Evolutionary conservation across 2,113 vertebrate species (phyloP), one percentile per base, ranked within the genome.

Genomic region (Gorsachius goisagi): DNA sequence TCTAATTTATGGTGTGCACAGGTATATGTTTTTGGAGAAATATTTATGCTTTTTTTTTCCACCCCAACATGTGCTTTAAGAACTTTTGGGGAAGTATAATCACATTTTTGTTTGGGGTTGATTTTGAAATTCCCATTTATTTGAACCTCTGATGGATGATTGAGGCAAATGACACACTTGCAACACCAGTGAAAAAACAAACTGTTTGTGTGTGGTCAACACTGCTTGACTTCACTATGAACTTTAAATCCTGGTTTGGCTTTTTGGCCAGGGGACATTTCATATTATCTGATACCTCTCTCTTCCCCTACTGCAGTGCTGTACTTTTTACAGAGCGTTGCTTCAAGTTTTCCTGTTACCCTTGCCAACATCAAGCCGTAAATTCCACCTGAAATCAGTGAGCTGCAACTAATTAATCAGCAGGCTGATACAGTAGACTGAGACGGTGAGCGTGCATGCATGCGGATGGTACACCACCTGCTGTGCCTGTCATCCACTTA

Each of bases 191-290:
- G 44, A 7, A 52, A 63, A 83, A 64, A 47, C 15, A 9, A 3
- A 17, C 8, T 26, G 14, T 20, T 52, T 68, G 2, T 0, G 10
- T 0, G 0, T 33, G 16, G 75, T 87, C n/a, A 58, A 45, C 26
- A 23, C 11, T 6, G 10, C 22, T 80, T 56, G 56, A 41, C 66
- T 76, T 73, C 17, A 33, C 21, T 32, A 8, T 2, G 10, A 55
- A 68, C 58, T 75, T 87, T 32, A 59, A 77, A 24, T 85, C 77
- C 81, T 71, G 11, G 4, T 58, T 75, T 84, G 37, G 53, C 52
- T 90, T 89, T 69, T 80, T 35, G 49, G 26, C 26, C 12, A 1
- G 20, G 12, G 23, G 7, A 83, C 9, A 60, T 35, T 85, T 80
- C 24, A 8, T 72, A 16, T 76, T 82, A 50, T 83, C 63, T 83